phyloP scores from a whole-genome alignment of 30 jellyfish, hydroid and myxozoan genomes.

The Cassiopea andromeda region DNA sequence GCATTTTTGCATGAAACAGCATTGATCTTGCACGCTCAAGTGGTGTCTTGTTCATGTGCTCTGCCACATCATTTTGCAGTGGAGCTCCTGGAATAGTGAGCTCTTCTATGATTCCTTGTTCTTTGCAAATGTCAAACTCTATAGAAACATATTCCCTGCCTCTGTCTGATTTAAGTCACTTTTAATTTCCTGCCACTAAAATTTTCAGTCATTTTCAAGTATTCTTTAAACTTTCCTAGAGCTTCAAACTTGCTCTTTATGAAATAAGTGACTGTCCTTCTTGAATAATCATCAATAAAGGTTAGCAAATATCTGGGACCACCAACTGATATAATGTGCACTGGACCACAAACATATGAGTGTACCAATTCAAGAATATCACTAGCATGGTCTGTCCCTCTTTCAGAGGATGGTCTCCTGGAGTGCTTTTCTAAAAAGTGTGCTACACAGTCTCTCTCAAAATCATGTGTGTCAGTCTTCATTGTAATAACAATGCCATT shows the following conservation, averaged over 20 bases:
- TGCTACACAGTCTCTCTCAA: slow-evolving; percentile 31
- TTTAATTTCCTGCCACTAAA: slow-evolving; percentile 29
- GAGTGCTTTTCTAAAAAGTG: neutral
- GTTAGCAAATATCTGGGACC: slow-evolving; percentile 44
- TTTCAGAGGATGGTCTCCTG: slow-evolving; percentile 13
- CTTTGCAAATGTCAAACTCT: slow-evolving; percentile 46
- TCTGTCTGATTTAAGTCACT: slow-evolving; percentile 22
- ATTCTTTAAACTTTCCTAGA: slow-evolving; percentile 28
- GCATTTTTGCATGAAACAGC: slow-evolving; percentile 56
- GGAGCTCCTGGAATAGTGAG: slow-evolving; percentile 59
- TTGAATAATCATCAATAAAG: slow-evolving; percentile 53
- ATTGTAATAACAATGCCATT: slow-evolving; percentile 18
- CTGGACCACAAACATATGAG: slow-evolving; percentile 22
- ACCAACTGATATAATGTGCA: slow-evolving; percentile 32
- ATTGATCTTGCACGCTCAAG: slow-evolving; percentile 56
- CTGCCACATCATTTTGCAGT: slow-evolving; percentile 58
- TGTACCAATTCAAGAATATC: slow-evolving; percentile 38
- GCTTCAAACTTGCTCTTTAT: slow-evolving; percentile 35
- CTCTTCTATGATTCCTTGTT: slow-evolving; percentile 39
- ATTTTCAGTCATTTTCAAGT: slow-evolving; percentile 13
- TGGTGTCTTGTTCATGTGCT: slow-evolving; percentile 44
- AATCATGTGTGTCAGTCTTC: slow-evolving; percentile 10
- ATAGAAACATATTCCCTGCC: slow-evolving; percentile 41
- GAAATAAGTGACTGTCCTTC: slow-evolving; percentile 26
- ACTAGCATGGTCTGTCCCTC: slow-evolving; percentile 37